These are phyloP conservation scores for Scylla paramamosain DNA, from an alignment of 1,140 invertebrate genomes.

Conservation along the genomic window DNA sequence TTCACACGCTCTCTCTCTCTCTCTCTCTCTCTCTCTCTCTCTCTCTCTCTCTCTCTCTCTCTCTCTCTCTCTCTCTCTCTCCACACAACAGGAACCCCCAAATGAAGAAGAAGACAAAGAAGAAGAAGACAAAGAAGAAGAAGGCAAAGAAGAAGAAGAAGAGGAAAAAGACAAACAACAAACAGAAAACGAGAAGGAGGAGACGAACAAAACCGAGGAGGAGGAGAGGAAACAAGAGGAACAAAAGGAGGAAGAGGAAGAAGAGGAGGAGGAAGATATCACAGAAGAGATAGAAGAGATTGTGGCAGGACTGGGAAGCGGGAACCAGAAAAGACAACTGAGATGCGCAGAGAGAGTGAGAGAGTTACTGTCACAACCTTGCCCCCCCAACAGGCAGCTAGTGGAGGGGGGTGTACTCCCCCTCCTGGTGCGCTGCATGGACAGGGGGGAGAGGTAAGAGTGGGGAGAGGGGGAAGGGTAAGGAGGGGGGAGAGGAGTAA, in stretches of 20 bases:
- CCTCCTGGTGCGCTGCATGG: conserved; percentile 49
- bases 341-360: conserved; percentile 13
- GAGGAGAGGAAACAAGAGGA: neutral
- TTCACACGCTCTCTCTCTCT: neutral
- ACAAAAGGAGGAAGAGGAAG: conserved; percentile 15
- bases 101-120: too few relatives aligned
- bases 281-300: conserved; percentile 40
- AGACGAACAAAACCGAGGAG: neutral
- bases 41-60: neutral
- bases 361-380: conserved; percentile 1
- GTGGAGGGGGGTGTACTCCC: conserved; percentile 28
- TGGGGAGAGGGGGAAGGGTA: neutral
- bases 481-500: neutral
- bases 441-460: conserved; percentile 53
- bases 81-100: too few relatives aligned
- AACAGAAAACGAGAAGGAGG: neutral
- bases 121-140: too few relatives aligned
- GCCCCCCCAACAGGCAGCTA: conserved; percentile 58
- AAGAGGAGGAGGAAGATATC: conserved; percentile 52
- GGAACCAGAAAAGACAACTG: conserved; percentile 29
- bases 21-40: neutral
- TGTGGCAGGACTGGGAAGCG: conserved; percentile 33
- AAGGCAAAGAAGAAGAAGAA: too few relatives aligned
- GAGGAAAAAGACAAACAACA: neutral
- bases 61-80: neutral